These are phyloP conservation scores for Cinclus cinclus DNA, from an alignment of 2,113 vertebrate genomes.

Conservation along the genomic window DNA sequence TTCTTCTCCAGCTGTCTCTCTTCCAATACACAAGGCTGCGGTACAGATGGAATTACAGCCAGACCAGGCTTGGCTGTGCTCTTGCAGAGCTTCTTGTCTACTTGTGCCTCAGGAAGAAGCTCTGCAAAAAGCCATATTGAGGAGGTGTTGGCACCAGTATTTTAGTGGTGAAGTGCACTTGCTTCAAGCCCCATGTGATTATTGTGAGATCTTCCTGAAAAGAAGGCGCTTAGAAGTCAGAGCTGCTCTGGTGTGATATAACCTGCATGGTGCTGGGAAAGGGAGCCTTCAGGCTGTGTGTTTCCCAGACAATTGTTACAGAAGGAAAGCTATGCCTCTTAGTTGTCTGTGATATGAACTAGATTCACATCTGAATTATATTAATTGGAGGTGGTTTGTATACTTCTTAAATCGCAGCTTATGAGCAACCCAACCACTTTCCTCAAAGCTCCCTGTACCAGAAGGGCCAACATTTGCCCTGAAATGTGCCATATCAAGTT, in stretches of 20 bases:
- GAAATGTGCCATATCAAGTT: background rate
- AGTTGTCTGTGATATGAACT: background rate
- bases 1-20: background rate
- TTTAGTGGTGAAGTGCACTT: background rate
- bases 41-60: background rate
- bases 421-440: background rate
- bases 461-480: background rate
- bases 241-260: background rate
- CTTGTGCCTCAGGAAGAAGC: background rate
- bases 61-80: background rate
- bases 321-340: background rate
- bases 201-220: background rate
- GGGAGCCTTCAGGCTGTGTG: background rate
- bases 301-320: background rate
- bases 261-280: background rate
- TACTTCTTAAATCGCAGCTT: background rate
- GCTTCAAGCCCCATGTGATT: background rate
- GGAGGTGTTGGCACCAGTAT: background rate
- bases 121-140: background rate
- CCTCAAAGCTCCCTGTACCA: background rate
- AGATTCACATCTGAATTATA: background rate
- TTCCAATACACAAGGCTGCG: background rate
- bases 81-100: background rate
- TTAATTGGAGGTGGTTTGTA: background rate
- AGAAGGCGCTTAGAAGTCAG: background rate